Evolutionary conservation across 1,140 invertebrate genomes (phyloP).

Genomic region (Bombyx mori): DNA sequence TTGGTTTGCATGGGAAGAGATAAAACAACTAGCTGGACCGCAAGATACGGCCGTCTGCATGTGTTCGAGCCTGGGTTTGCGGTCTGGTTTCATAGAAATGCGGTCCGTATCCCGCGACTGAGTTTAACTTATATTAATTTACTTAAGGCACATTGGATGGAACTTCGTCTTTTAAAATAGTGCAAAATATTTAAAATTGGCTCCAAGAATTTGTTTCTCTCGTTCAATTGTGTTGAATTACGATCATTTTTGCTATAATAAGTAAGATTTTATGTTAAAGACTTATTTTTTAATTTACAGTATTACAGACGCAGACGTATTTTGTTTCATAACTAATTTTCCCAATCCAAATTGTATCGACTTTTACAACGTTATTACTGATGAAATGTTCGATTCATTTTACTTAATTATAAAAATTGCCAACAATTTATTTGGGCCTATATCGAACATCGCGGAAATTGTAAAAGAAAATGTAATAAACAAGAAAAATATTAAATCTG

Average conservation of each 20-base stretch:
- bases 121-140: no score
- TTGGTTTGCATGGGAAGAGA: no score
- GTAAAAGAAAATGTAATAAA: constrained; percentile 9
- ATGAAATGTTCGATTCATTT: constrained; percentile 37
- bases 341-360: constrained; percentile 40
- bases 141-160: no score
- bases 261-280: neutral
- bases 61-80: no score
- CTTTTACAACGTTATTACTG: constrained; percentile 20
- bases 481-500: constrained; percentile 9
- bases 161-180: no score
- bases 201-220: neutral
- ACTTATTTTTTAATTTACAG: constrained; percentile 21
- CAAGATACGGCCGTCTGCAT: no score
- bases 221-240: neutral
- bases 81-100: no score
- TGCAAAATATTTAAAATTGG: no score
- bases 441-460: constrained; percentile 9
- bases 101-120: no score
- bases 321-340: constrained; percentile 49
- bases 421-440: constrained; percentile 25
- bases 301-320: constrained; percentile 47
- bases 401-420: constrained; percentile 52
- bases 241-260: neutral
- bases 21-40: no score